Conservation (phyloP, 30 jellyfish, hydroid and myxozoan genomes). For the Hydra vulgaris region DNA sequence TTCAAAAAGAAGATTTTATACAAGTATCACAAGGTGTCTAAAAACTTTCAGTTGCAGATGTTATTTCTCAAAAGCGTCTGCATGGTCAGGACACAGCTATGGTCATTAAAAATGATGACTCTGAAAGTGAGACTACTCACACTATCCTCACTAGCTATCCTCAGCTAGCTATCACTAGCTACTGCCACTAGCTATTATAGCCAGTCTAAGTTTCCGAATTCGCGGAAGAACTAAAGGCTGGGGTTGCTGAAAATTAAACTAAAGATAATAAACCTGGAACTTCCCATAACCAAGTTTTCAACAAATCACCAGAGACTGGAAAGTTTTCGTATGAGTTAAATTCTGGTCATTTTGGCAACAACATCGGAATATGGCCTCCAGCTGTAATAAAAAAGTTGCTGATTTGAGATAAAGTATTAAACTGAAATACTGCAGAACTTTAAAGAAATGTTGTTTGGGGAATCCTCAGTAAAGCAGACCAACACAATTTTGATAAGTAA, state of each 20-base stretch:
- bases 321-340: too few relatives aligned
- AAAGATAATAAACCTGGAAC: background rate
- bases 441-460: too few relatives aligned
- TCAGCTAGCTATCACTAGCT: too few relatives aligned
- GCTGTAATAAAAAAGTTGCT: too few relatives aligned
- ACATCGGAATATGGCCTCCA: too few relatives aligned
- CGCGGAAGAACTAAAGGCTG: background rate
- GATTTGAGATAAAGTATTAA: too few relatives aligned
- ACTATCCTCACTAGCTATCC: background rate
- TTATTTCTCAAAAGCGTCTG: background rate
- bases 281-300: background rate
- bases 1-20: background rate
- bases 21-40: background rate
- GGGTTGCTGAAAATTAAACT: background rate
- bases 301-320: too few relatives aligned
- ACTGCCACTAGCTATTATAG: background rate
- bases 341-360: too few relatives aligned
- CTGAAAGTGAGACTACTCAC: background rate
- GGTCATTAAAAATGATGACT: background rate
- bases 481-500: too few relatives aligned
- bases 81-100: background rate
- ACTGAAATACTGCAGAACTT: too few relatives aligned
- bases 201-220: background rate
- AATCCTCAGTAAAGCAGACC: too few relatives aligned
- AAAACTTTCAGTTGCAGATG: background rate